phyloP scores from a whole-genome alignment of 2,113 vertebrate genomes.

The Seriola aureovittata region DNA sequence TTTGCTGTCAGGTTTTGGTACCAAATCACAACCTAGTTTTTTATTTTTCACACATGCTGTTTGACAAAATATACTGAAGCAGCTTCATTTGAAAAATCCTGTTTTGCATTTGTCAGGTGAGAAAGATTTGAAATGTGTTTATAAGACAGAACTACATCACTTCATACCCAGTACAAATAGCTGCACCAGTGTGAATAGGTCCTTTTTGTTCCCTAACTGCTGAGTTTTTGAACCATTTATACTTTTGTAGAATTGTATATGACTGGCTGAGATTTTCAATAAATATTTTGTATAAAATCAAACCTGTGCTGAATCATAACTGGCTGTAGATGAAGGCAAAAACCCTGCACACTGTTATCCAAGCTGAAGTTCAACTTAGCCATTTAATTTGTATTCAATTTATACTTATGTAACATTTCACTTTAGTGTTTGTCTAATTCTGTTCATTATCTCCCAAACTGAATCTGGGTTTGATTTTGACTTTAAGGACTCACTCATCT shows the following conservation, averaged over 20 bases:
- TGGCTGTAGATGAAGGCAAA: too few species aligned
- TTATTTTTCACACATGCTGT: neutral
- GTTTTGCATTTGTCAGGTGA: neutral
- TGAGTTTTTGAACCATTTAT: slow-evolving; percentile 50
- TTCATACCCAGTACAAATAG: neutral
- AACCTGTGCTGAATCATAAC: neutral
- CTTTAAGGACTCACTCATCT: too few species aligned
- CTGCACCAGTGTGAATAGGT: neutral
- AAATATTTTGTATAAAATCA: slow-evolving; percentile 65
- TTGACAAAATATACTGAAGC: neutral
- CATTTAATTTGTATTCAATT: too few species aligned
- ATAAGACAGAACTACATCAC: neutral
- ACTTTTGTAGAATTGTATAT: slow-evolving; percentile 66
- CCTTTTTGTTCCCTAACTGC: neutral
- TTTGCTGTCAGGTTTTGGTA: neutral
- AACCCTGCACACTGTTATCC: too few species aligned
- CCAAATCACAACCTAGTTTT: neutral
- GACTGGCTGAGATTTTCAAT: slow-evolving; percentile 56
- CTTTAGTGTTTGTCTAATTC: too few species aligned
- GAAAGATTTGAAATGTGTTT: neutral
- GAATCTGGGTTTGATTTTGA: too few species aligned
- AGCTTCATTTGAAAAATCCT: neutral
- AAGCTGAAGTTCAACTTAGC: too few species aligned
- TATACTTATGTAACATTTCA: too few species aligned
- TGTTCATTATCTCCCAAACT: too few species aligned